Conservation (phyloP, 2,888 invertebrate genomes). For the Choristoneura rosaceana region DNA sequence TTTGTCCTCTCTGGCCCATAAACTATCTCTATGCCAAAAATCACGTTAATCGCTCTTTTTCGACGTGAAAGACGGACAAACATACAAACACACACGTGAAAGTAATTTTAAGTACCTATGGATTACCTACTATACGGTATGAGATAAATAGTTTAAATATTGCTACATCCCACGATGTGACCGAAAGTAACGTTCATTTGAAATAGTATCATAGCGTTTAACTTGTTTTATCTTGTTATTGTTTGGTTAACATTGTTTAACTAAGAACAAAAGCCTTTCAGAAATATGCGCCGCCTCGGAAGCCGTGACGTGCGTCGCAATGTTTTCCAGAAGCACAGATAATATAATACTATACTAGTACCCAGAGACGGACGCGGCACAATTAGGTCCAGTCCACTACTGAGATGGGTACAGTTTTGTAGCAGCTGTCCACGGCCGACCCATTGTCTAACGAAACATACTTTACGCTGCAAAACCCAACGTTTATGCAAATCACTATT, state of each 20-base stretch:
- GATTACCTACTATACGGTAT: too few relatives aligned
- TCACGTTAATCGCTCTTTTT: too few relatives aligned
- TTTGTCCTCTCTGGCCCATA: too few relatives aligned
- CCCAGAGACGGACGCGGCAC: constrained; percentile 62
- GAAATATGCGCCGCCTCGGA: constrained; percentile 71
- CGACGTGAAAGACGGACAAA: too few relatives aligned
- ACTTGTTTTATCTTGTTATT: constrained; percentile 53
- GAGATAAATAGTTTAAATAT: too few relatives aligned
- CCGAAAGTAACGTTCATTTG: not conserved
- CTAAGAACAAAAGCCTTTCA: constrained; percentile 83
- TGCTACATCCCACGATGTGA: too few relatives aligned
- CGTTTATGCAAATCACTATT: constrained; percentile 51
- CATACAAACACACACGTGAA: too few relatives aligned
- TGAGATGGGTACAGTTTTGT: constrained; percentile 78
- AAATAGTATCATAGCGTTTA: constrained; percentile 7
- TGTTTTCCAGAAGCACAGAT: constrained; percentile 63
- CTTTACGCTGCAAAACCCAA: constrained; percentile 41
- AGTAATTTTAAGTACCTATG: too few relatives aligned
- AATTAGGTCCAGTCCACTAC: constrained; percentile 71
- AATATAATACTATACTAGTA: not conserved
- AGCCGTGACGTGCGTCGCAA: constrained; percentile 77
- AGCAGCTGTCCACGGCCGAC: constrained; percentile 50
- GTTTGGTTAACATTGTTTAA: constrained; percentile 62
- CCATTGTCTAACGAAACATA: constrained; percentile 60
- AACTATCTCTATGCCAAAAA: too few relatives aligned